Evolutionary conservation across 2,113 vertebrate species (phyloP), one percentile per base, ranked within the genome.

Genomic region (Sinocyclocheilus grahami): DNA sequence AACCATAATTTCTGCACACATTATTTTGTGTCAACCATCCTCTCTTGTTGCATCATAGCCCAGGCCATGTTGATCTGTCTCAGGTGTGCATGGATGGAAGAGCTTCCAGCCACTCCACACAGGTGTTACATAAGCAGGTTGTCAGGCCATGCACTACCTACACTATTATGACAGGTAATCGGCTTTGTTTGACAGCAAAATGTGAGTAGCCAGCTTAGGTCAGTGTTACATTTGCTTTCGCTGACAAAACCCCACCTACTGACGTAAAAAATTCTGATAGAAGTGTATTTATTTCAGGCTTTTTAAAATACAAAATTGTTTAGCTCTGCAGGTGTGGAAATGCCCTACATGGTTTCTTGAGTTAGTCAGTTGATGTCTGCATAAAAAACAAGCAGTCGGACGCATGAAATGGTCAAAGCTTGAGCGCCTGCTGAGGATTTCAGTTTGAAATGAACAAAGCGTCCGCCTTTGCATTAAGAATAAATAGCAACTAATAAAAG

Each of bases 131-230:
- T 60, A 79, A 76, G 53, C 53, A 79, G 53, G 4, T 60, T 63
- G 58, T 46, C 60, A 81, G 13, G 58, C 58, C n/a, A 0, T 2
- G 24, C 33, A 24, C 60, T 65, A 37, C 71, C 48, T 33, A 3
- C 53, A 53, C 63, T 33, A 22, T 71, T 37, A 22, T 37, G 63
- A 69, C 24, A 82, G 13, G 42, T 53, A 71, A 82, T 71, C n/a
- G 30, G n/a, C 37, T 48, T 46, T 12, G 7, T 51, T 46, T 81
- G 37, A 81, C 60, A 46, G 53, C 11, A 37, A 60, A 63, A 81
- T 65, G n/a, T 46, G 78, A 62, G 76, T 18, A 33, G 48, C 14
- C 76, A 55, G 76, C 48, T 48, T 63, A 46, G 79, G 81, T 82
- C 81, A 71, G 2, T 69, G 10, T 37, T 33, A 14, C 24, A 51